Percentiles rank a stretch among this genome's conserved stretches.
These are phyloP conservation scores for Conomelus anceps DNA, from an alignment of 2,888 invertebrate species.

Conservation along the genomic window DNA sequence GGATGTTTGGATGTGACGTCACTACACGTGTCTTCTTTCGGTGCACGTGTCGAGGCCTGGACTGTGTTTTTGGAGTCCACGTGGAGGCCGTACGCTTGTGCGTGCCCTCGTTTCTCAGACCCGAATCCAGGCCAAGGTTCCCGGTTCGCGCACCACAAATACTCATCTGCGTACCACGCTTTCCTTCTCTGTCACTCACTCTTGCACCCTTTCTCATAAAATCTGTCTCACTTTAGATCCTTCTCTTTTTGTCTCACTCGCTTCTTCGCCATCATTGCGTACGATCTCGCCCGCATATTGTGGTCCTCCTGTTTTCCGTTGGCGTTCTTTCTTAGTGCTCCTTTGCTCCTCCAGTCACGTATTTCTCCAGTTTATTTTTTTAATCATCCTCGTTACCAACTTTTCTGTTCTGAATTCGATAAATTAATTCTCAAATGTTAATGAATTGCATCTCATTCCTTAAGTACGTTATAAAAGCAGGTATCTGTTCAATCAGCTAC, in stretches of 20 bases:
- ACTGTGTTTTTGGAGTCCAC: neutral
- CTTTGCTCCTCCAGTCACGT: neutral
- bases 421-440: neutral
- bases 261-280: too few species aligned
- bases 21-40: neutral
- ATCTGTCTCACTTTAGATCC: neutral
- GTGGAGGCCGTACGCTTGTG: neutral
- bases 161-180: neutral
- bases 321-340: neutral
- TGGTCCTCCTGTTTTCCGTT: neutral
- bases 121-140: neutral
- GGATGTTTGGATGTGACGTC: neutral
- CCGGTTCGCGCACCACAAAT: neutral
- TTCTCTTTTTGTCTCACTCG: too few species aligned
- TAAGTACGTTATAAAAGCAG: too few species aligned
- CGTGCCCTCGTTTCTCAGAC: neutral
- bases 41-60: neutral
- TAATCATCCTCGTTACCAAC: neutral
- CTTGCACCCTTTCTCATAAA: neutral
- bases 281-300: neutral
- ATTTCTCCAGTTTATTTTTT: neutral
- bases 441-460: too few species aligned
- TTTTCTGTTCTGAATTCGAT: neutral
- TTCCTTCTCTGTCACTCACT: too few species aligned
- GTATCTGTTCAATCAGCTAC: too few species aligned